phyloP scores from a whole-genome alignment of 2,888 invertebrate genomes.

The Drosophila prolongata region DNA sequence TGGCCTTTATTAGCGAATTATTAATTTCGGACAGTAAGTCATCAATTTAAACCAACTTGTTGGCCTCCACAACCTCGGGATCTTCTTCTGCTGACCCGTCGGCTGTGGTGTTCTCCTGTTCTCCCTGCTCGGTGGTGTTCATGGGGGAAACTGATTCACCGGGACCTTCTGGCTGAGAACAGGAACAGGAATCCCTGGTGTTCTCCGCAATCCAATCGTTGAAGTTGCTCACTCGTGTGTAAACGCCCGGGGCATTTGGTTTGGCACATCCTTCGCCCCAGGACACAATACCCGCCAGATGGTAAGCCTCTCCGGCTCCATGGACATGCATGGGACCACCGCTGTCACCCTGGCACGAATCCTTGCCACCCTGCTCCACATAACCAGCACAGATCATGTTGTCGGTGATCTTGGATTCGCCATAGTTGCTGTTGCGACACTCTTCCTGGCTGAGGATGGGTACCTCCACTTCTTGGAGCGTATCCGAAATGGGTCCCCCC shows the following conservation, averaged over 20 bases:
- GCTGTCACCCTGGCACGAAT: conserved; percentile 84
- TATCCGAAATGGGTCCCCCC: conserved; percentile 88
- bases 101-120: conserved; percentile 16
- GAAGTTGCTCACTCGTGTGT: conserved; percentile 92
- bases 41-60: conserved; percentile 26
- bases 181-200: conserved; percentile 89
- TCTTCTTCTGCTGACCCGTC: neutral
- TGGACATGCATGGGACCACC: conserved; percentile 82
- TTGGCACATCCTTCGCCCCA: conserved; percentile 84
- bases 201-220: conserved; percentile 88
- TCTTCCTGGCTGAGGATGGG: conserved; percentile 88
- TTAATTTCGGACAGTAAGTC: neutral
- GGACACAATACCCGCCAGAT: conserved; percentile 89
- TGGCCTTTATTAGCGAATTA: conserved; percentile 1
- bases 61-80: conserved; percentile 47
- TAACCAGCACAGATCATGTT: conserved; percentile 84
- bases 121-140: conserved; percentile 35
- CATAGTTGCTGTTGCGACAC: conserved; percentile 80
- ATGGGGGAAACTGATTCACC: neutral
- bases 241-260: conserved; percentile 91
- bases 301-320: conserved; percentile 53
- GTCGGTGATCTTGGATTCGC: conserved; percentile 77
- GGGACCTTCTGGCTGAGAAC: conserved; percentile 76
- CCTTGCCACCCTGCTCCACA: conserved; percentile 80
- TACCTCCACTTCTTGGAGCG: conserved; percentile 89